Base-by-base conservation (phyloP, 2,888 invertebrate species). In the Parascotia fuliginaria region DNA sequence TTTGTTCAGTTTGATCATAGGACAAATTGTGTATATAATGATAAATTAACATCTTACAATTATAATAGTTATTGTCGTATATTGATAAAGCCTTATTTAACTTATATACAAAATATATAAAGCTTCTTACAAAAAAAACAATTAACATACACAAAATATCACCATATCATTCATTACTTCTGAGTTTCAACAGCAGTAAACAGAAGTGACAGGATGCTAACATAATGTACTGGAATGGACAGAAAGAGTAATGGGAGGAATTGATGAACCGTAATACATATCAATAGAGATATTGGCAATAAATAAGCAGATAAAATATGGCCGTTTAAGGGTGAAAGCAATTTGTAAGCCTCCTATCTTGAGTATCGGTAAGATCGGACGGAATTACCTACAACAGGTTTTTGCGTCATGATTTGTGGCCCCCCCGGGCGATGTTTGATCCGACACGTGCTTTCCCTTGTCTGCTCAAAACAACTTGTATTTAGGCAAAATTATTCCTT, bases 301-400 rank as follows among this genome's bases (percentile, higher is more conserved):
- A 89, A 89, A 89, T 89, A 86, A 83, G 73, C 74, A 76, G 79
- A 84, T 87, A 85, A 90, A 84, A 86, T 88, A 88, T 87, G 75
- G 76, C 81, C 79, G 75, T 83, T 87, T 87, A 85, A 86, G 86
- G 86, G 81, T 78, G 81, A 83, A 82, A 80, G 85, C 88, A 89
- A 90, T 90, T 89, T 88, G 87, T 86, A 84, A 80, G 79, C 78
- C 75, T 77, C 79, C 82, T 85, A 85, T 87, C 85, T 83, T 77
- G 75, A 83, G 83, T 79, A 81, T 83, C 80, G 80, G 74, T 74
- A 77, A 84, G 85, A 89, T 86, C 83, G 81, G 67, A 71, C 66
- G 78, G 81, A 84, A 89, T 86, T 86, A 87, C 85, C 83, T 83
- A 89, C 90, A 89, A 86, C 87, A 88, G 88, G 88, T 89, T 89